Percentiles rank a stretch among this genome's conserved stretches.
Evolutionary conservation across 2,113 vertebrate genomes (phyloP).

Genomic region (Sinosuthora webbiana): DNA sequence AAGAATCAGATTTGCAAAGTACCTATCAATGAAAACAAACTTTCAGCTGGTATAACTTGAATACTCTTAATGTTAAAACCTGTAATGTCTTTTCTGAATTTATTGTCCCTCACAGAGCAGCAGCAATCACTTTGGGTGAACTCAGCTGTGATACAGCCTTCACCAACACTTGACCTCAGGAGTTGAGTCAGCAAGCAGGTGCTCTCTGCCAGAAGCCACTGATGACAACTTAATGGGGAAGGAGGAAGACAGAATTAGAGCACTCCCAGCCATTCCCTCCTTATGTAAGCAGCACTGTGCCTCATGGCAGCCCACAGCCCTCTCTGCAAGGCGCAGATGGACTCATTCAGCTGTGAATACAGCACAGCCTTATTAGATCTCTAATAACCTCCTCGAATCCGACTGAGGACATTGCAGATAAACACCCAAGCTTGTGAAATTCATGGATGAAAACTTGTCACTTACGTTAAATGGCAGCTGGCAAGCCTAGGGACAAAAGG

Average conservation of each 20-base stretch:
- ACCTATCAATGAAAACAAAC: neutral
- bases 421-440: neutral
- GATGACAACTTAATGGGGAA: neutral
- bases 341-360: conserved; percentile 11
- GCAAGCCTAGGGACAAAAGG: neutral
- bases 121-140: neutral
- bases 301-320: neutral
- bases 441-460: neutral
- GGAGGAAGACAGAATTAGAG: conserved; percentile 22
- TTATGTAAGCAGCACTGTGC: conserved; percentile 6
- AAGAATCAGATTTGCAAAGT: neutral
- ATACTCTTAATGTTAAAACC: neutral
- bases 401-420: neutral
- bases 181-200: conserved; percentile 35
- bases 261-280: neutral
- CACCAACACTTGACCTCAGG: neutral
- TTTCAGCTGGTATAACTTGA: neutral
- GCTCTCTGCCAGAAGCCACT: neutral
- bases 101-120: neutral
- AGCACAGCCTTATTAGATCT: neutral
- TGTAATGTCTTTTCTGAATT: neutral
- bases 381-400: neutral
- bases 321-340: conserved; percentile 9
- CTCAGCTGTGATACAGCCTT: neutral
- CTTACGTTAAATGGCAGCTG: conserved; percentile 9